phyloP scores from a whole-genome alignment of 2,113 vertebrate species.

The Sylvilagus bachmani region DNA sequence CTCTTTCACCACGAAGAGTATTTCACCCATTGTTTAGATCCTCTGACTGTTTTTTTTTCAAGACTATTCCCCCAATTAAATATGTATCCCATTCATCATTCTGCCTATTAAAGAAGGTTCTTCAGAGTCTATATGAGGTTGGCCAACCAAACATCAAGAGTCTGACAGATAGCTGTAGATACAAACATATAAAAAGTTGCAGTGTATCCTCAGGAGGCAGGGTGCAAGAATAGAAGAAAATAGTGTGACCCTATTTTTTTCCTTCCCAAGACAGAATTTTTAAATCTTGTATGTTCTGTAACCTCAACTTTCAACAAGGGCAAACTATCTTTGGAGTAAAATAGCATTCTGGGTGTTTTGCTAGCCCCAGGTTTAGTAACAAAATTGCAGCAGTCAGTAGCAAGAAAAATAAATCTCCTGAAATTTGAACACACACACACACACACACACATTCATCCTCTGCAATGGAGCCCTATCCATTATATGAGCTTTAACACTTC shows the following conservation, averaged over 20 bases:
- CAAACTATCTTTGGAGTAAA: slow-evolving; percentile 72
- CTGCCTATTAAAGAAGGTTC: background rate
- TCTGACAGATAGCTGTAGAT: background rate
- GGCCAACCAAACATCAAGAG: background rate
- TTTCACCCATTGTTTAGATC: background rate
- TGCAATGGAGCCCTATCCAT: background rate
- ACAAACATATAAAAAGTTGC: slow-evolving; percentile 22
- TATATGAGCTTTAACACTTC: slow-evolving; percentile 65
- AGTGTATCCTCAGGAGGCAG: background rate
- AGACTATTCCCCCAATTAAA: background rate
- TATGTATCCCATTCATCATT: background rate
- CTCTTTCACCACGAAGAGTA: background rate
- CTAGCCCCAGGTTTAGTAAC: slow-evolving; percentile 53
- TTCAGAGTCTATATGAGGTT: background rate
- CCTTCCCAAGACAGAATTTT: slow-evolving; percentile 49
- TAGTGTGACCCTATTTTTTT: background rate
- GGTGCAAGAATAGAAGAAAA: slow-evolving; percentile 36
- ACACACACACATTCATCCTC: background rate
- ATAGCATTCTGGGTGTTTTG: slow-evolving; percentile 57
- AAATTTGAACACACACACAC: slow-evolving; percentile 65
- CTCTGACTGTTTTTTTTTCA: background rate
- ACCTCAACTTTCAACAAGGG: slow-evolving; percentile 67
- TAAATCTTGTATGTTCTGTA: slow-evolving; percentile 38
- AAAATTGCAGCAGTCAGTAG: slow-evolving; percentile 33
- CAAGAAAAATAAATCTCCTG: slow-evolving; percentile 65